A percentile compares a stretch with the other conserved stretches of the same genome.
phyloP scores from a whole-genome alignment of 2,113 vertebrate species.

The Lasiurus cinereus region DNA sequence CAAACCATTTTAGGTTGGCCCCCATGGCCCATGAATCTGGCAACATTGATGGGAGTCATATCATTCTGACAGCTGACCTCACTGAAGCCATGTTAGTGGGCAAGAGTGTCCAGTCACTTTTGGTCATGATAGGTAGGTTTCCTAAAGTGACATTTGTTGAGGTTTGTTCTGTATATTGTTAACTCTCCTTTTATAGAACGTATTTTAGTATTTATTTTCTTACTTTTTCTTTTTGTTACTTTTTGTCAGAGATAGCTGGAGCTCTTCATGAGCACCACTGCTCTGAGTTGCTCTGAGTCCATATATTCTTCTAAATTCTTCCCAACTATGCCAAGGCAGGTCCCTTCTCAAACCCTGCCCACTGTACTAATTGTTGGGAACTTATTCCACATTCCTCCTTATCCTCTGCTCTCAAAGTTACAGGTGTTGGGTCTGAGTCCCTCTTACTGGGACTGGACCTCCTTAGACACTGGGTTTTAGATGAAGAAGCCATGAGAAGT shows the following conservation, averaged over 20 bases:
- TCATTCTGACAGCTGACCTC: slow-evolving; percentile 72
- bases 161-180: neutral
- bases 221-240: neutral
- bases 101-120: slow-evolving; percentile 74
- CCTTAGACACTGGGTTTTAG: too few species aligned
- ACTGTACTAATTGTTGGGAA: too few species aligned
- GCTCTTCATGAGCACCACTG: too few species aligned
- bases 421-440: too few species aligned
- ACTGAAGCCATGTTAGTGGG: slow-evolving; percentile 43
- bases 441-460: too few species aligned
- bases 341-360: too few species aligned
- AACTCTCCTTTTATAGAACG: neutral
- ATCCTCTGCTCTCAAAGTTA: too few species aligned
- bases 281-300: too few species aligned
- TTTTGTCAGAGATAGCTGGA: neutral
- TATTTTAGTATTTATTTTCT: neutral
- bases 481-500: too few species aligned
- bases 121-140: slow-evolving; percentile 75
- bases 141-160: slow-evolving; percentile 65
- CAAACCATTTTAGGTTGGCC: slow-evolving; percentile 67
- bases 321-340: too few species aligned
- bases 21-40: slow-evolving; percentile 59
- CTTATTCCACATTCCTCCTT: too few species aligned
- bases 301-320: too few species aligned
- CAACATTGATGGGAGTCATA: slow-evolving; percentile 61